Evolutionary conservation across 2,888 invertebrate species (phyloP), one percentile per base, ranked within the genome.

Genomic region (Erpobdella octoculata): DNA sequence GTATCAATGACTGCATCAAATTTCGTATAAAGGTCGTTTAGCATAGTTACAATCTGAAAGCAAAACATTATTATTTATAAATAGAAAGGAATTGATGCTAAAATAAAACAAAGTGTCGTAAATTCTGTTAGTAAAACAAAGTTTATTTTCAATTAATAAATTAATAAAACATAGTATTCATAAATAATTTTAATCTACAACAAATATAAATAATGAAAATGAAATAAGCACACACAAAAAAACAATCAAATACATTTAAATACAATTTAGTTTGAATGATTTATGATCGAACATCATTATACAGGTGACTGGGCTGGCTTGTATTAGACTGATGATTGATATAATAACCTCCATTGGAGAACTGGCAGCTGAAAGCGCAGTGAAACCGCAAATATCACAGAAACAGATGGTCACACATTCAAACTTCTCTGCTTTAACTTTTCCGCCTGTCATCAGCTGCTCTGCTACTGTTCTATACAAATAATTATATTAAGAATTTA

Each of bases 1-100:
- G 92, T 90, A 82, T 92, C 95, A 77, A 96, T 92, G 78, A 95
- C 91, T 0, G 93, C 91, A 84, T 98, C 97, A 83, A 98, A 98
- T 79, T 92, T 92, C 59, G 95, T 93, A 84, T 98, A 98, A 73
- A 98, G 88, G 85, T 97, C 97, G 85, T 98, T 98, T 71, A 98
- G 88, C 58, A 98, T 87, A 82, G 93, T 91, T 37, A 98, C 95
- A 36, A 96, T 93, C 86, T 87, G 65, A 25, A 67, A 6, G 4
- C 15, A 36, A n/a, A n/a, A n/a, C n/a, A n/a, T n/a, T n/a, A n/a
- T n/a, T n/a, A n/a, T n/a, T n/a, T n/a, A n/a, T n/a, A n/a, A n/a
- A n/a, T n/a, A n/a, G n/a, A n/a, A n/a, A n/a, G n/a, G n/a, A n/a
- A n/a, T n/a, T n/a, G n/a, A n/a, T n/a, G n/a, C n/a, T n/a, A n/a